Evolutionary conservation across 2,888 invertebrate genomes (phyloP).

Genomic region (Chrysina gloriosa): DNA sequence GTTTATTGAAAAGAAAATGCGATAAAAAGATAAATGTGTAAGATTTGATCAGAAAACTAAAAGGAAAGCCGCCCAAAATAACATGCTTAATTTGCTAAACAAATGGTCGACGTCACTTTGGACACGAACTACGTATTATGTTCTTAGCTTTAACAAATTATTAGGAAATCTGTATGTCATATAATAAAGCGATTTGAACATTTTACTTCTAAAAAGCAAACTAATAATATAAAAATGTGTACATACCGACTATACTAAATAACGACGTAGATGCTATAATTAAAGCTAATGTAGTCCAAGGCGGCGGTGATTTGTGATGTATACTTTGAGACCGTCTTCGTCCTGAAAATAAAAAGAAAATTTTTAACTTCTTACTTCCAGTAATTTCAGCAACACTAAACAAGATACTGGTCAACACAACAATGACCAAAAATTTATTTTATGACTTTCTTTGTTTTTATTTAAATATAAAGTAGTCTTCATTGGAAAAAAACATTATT

Average conservation of each 20-base stretch:
- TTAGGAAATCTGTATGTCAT: not conserved
- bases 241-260: conserved; percentile 66
- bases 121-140: too few species aligned
- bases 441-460: not conserved
- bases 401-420: not conserved
- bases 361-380: not conserved
- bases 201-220: not conserved
- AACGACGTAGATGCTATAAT: conserved; percentile 62
- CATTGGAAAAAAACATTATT: not conserved
- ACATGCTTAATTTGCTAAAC: too few species aligned
- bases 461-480: not conserved
- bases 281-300: conserved; percentile 64
- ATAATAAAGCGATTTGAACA: not conserved
- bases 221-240: conserved; percentile 21
- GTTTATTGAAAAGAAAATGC: too few species aligned
- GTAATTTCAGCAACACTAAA: not conserved
- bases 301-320: conserved; percentile 62
- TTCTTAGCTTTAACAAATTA: too few species aligned
- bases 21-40: too few species aligned
- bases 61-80: too few species aligned
- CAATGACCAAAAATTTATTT: not conserved
- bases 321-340: conserved; percentile 62
- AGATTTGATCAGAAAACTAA: too few species aligned
- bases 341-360: conserved; percentile 58
- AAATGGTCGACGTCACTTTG: too few species aligned